Evolutionary conservation across 2,113 vertebrate species (phyloP), one percentile per base, ranked within the genome.

Genomic region (Petrocephalus microphthalmus): DNA sequence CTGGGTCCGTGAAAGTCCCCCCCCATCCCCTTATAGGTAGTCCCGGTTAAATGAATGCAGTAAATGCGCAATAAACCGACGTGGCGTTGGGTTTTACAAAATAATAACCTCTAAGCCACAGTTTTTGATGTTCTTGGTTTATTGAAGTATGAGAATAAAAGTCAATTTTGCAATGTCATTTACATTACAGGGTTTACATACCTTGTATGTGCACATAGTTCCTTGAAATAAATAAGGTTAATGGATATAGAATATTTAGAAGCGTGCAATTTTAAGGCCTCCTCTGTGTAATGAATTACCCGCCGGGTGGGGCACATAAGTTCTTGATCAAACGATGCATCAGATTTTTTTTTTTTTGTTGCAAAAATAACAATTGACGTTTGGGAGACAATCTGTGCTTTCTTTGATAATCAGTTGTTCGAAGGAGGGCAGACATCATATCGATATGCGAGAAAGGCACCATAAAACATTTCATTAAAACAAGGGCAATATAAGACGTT

Each of bases 161-260:
- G 90, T 93, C 93, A 82, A 91, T 90, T 93, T 87, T 95, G 93
- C 92, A 95, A 96, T 96, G 92, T 91, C 88, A 89, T 82, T 92
- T 89, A 94, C 95, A 91, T 94, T 95, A 96, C 93, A 97, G 95
- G 94, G 96, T 94, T 95, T 94, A 94, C 93, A 94, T 94, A 96
- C 94, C 92, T 94, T 94, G 93, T 96, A 95, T 96, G 95, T 95
- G 95, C 94, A 96, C 93, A 94, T 95, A 95, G 94, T 95, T 93
- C 91, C 94, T 94, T 97, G 96, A 96, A 97, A 97, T 96, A 97
- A 96, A 96, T 97, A 95, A 97, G 95, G 89, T 93, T 95, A 95
- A 92, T 89, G 90, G 78, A 94, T 92, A 92, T 90, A 92, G 91
- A 96, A 91, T 92, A 91, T 89, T 91, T 81, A 93, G 64, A 95